Evolutionary conservation across 2,797 vertebrate genomes (phyloP).

Genomic region (Coregonus ussuriensis): DNA sequence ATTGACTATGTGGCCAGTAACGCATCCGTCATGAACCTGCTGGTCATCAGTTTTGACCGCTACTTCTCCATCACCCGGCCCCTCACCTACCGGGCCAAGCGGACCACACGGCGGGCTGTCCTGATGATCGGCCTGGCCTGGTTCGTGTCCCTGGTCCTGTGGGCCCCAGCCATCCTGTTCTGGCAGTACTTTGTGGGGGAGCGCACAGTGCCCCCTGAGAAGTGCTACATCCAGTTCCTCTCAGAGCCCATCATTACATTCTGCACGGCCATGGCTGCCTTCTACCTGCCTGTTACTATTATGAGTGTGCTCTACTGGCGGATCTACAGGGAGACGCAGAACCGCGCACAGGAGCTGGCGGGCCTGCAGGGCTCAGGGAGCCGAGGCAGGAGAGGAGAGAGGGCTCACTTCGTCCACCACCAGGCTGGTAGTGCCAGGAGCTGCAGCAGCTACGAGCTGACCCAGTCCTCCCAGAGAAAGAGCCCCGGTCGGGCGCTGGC

Average conservation of each 20-base stretch:
- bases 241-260: conserved; percentile 90
- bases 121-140: conserved; percentile 96
- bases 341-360: conserved; percentile 91
- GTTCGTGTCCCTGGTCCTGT: conserved; percentile 92
- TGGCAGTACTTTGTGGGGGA: conserved; percentile 96
- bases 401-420: conserved; percentile 75
- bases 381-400: conserved; percentile 68
- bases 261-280: conserved; percentile 95
- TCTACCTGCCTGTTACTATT: conserved; percentile 96
- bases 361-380: conserved; percentile 88
- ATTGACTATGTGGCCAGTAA: conserved; percentile 98
- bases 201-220: conserved; percentile 82
- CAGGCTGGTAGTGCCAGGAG: conserved; percentile 87
- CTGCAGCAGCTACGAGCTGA: conserved; percentile 89
- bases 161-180: conserved; percentile 96
- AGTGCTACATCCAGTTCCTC: conserved; percentile 95
- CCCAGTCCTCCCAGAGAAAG: conserved; percentile 75
- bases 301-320: conserved; percentile 98
- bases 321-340: conserved; percentile 96
- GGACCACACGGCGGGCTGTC: conserved; percentile 92
- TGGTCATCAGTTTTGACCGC: conserved; percentile 97
- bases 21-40: conserved; percentile 96
- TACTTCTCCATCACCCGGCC: conserved; percentile 97
- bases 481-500: conserved; percentile 77
- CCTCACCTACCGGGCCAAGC: conserved; percentile 93